Conservation (phyloP, 2,113 vertebrate species). For the Balaeniceps rex region DNA sequence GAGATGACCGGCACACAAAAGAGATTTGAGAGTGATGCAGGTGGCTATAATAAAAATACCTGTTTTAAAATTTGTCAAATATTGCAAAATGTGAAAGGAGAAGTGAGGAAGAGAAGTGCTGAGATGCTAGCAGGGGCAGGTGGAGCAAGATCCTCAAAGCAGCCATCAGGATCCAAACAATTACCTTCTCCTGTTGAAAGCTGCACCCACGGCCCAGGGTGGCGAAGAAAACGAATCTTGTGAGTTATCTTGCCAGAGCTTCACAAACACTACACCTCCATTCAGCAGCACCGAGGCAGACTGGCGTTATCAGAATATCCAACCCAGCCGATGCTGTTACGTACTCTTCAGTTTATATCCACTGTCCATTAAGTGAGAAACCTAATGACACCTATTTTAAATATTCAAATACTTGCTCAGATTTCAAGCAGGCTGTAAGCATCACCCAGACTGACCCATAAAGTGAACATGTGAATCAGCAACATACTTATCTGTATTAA, state of each 20-base stretch:
- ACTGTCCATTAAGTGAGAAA: background rate
- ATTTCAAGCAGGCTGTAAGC: background rate
- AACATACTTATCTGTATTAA: background rate
- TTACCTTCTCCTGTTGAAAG: background rate
- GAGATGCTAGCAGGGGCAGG: background rate
- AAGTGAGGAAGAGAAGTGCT: background rate
- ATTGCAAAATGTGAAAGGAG: background rate
- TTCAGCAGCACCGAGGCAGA: background rate
- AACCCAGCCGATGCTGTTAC: background rate
- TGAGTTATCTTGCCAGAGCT: background rate
- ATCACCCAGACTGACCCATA: background rate
- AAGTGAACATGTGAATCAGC: background rate
- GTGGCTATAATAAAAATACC: background rate
- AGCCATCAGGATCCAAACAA: background rate
- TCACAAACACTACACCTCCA: background rate
- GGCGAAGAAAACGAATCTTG: background rate
- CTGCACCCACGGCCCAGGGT: background rate
- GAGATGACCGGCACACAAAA: background rate
- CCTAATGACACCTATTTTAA: background rate
- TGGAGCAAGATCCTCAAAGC: background rate
- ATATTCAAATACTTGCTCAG: background rate
- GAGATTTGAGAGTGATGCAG: background rate
- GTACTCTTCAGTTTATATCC: background rate
- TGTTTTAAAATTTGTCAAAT: background rate
- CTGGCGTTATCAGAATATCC: accelerated